These are phyloP conservation scores for Lagopus leucura DNA, from an alignment of 2,113 vertebrate genomes.

Conservation along the genomic window DNA sequence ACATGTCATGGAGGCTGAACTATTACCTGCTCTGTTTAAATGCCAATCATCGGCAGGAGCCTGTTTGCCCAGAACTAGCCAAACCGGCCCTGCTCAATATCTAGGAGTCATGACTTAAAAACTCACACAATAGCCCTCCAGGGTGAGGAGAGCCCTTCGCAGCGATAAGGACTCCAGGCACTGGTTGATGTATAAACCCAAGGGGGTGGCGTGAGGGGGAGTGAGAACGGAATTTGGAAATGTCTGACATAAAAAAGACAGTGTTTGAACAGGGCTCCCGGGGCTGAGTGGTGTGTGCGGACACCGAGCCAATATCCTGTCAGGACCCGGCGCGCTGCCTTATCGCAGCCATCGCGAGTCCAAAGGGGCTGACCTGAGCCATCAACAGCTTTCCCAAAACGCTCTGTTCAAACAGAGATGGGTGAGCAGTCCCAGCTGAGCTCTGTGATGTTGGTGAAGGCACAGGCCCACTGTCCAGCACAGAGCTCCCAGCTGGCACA, in stretches of 20 bases:
- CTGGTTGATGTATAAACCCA: constrained; percentile 70
- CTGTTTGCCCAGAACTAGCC: constrained; percentile 73
- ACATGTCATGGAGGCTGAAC: constrained; percentile 38
- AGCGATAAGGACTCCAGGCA: constrained; percentile 66
- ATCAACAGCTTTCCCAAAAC: constrained; percentile 9
- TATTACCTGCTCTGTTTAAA: constrained; percentile 58
- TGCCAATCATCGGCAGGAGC: constrained; percentile 53
- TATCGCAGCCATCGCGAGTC: neutral
- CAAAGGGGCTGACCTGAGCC: neutral
- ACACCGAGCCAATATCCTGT: constrained; percentile 44
- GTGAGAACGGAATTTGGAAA: constrained; percentile 55
- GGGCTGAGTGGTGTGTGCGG: constrained; percentile 3
- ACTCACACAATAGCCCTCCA: constrained; percentile 63
- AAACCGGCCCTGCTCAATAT: constrained; percentile 67
- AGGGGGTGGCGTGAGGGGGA: constrained; percentile 48
- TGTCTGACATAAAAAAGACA: constrained; percentile 59
- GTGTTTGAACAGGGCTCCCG: constrained; percentile 64
- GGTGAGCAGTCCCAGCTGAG: neutral
- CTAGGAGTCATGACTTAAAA: constrained; percentile 61
- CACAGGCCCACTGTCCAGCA: neutral
- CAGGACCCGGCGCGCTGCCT: neutral
- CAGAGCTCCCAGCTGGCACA: neutral
- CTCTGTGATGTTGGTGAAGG: neutral
- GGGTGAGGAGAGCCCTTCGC: constrained; percentile 56
- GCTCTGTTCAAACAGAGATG: neutral